A percentile compares a stretch with the other conserved stretches of the same genome.
These are phyloP conservation scores for Nomada hirtipes DNA, from an alignment of 2,888 invertebrate genomes.

Conservation along the genomic window DNA sequence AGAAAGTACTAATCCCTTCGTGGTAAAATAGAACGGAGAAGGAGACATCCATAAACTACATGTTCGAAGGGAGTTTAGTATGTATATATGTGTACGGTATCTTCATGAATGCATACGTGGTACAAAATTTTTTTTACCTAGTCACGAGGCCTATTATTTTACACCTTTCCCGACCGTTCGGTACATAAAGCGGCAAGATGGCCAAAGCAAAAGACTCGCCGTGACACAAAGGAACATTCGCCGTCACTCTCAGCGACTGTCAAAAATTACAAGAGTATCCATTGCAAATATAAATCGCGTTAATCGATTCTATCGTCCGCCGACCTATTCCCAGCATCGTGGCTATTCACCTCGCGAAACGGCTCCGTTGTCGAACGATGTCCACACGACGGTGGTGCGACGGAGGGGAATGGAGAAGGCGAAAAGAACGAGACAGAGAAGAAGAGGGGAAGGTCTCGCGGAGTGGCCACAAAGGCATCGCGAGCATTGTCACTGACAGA, in stretches of 20 bases:
- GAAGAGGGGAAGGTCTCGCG: slow-evolving; percentile 42
- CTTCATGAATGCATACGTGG: not conserved
- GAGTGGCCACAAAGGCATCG: slow-evolving; percentile 65
- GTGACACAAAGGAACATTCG: not conserved
- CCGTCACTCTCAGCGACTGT: not conserved
- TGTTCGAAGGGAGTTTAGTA: not conserved
- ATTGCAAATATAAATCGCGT: slow-evolving; percentile 19
- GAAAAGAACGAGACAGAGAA: slow-evolving; percentile 9
- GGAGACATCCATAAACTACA: not conserved
- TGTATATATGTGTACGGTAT: not conserved
- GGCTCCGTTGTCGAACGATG: slow-evolving; percentile 2
- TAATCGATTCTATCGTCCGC: slow-evolving; percentile 5
- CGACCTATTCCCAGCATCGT: slow-evolving; percentile 6
- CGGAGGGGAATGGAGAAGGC: not conserved
- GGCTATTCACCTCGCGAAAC: slow-evolving; percentile 22
- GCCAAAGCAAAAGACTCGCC: not conserved
- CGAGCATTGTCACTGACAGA: slow-evolving; percentile 73
- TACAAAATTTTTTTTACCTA: not conserved
- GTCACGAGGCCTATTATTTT: slow-evolving; percentile 16
- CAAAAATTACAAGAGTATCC: slow-evolving; percentile 24
- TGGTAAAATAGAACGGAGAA: not conserved
- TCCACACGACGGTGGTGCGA: not conserved
- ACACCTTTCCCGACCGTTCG: not conserved
- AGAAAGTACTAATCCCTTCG: not conserved
- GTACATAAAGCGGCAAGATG: slow-evolving; percentile 6